Evolutionary conservation across 2,113 vertebrate genomes (phyloP).

Genomic region (Saguinus imperator): DNA sequence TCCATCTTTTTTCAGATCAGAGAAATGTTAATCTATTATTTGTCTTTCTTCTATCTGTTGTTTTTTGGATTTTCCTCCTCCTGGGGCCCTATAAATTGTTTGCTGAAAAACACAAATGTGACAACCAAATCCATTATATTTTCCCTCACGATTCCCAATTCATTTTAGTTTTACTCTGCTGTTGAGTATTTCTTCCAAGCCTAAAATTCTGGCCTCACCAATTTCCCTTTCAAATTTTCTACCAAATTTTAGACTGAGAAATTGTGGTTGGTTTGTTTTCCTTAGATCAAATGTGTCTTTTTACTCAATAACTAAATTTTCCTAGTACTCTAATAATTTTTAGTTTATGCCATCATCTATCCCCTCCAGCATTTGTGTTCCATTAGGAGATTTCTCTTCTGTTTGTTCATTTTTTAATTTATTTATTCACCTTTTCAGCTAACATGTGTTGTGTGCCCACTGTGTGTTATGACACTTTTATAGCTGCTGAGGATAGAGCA

Average conservation of each 20-base stretch:
- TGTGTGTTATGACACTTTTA: background rate
- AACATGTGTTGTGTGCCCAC: background rate
- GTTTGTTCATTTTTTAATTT: background rate
- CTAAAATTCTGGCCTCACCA: background rate
- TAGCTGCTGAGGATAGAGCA: background rate
- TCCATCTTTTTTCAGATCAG: background rate
- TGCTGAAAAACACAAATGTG: slow-evolving; percentile 15
- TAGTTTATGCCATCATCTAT: background rate
- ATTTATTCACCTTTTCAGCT: background rate
- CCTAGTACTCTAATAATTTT: background rate
- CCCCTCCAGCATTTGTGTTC: background rate
- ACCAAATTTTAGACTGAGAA: background rate
- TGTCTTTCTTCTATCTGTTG: background rate
- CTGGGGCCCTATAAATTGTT: background rate
- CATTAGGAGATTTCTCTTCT: background rate
- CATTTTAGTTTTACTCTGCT: background rate
- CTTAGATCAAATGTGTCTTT: background rate
- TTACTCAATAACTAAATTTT: background rate
- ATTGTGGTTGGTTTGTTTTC: background rate
- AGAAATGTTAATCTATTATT: background rate
- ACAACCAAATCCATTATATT: background rate
- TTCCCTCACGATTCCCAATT: background rate
- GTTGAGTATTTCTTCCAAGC: background rate
- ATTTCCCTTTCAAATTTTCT: background rate
- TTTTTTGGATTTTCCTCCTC: background rate